Conservation (phyloP, 2,113 vertebrate genomes). For the Ursus arctos region DNA sequence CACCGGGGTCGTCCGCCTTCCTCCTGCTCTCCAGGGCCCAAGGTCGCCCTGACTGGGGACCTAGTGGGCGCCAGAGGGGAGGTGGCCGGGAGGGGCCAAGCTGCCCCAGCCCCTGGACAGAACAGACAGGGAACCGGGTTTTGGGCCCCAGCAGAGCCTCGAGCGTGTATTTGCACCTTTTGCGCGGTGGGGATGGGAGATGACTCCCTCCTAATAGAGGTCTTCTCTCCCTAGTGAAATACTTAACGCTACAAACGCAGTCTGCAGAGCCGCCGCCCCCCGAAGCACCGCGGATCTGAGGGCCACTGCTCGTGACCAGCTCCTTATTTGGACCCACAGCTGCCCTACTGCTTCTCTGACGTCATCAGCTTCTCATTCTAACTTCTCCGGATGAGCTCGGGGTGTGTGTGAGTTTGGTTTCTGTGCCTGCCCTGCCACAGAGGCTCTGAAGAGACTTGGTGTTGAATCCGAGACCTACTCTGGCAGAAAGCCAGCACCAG, state of each 20-base stretch:
- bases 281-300: constrained; percentile 83
- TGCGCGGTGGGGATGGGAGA: too few species aligned
- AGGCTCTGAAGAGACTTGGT: neutral
- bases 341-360: constrained; percentile 59
- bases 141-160: neutral
- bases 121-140: accelerated
- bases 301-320: constrained; percentile 70
- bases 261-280: constrained; percentile 88
- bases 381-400: constrained; percentile 51
- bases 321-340: constrained; percentile 75
- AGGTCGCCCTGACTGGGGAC: too few species aligned
- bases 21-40: neutral
- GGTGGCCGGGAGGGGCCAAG: neutral
- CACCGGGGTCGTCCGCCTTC: neutral
- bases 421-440: neutral
- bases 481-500: neutral
- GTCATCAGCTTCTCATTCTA: constrained; percentile 81
- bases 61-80: neutral
- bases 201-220: neutral
- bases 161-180: neutral
- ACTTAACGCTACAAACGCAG: constrained; percentile 90
- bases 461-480: neutral
- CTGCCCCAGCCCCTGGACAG: neutral
- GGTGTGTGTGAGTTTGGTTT: neutral
- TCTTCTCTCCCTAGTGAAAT: constrained; percentile 87